These are phyloP conservation scores for Lanistes nyassanus DNA, from an alignment of 1,140 invertebrate genomes.

Conservation along the genomic window DNA sequence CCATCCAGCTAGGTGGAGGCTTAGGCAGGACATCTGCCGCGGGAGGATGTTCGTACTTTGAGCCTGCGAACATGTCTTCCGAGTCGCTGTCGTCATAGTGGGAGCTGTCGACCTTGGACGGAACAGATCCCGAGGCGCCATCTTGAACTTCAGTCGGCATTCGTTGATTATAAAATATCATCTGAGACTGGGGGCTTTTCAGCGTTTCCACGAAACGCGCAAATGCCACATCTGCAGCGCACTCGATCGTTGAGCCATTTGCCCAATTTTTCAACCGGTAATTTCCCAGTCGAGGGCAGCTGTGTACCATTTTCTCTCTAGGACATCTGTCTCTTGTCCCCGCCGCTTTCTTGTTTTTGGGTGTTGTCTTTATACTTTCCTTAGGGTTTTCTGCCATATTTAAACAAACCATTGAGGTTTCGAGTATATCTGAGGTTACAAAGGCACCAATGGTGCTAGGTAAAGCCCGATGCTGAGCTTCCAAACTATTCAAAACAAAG, in stretches of 20 bases:
- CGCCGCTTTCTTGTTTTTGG: conserved; percentile 12
- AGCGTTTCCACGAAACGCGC: neutral
- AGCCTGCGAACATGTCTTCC: conserved; percentile 70
- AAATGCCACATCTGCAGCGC: neutral
- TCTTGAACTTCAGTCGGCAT: conserved; percentile 4
- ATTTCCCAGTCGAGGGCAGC: neutral
- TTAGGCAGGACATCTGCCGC: conserved; percentile 72
- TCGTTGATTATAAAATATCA: conserved; percentile 10
- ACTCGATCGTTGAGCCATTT: neutral
- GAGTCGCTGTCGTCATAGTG: conserved; percentile 8
- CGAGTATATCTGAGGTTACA: neutral
- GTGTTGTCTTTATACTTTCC: neutral
- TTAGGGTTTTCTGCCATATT: conserved; percentile 11
- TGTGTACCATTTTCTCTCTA: neutral
- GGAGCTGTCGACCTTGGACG: conserved; percentile 25
- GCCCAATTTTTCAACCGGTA: neutral
- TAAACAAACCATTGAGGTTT: neutral
- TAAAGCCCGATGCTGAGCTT: conserved; percentile 4
- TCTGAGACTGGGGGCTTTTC: neutral
- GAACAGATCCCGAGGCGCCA: conserved; percentile 4
- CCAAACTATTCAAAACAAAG: neutral
- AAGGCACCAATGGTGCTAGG: conserved; percentile 16
- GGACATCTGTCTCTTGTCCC: conserved; percentile 2
- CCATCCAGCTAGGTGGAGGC: conserved; percentile 72
- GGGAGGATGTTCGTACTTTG: conserved; percentile 74